These are phyloP conservation scores for zebrafish (Danio rerio) DNA, from an alignment of 2,113 vertebrate species.

Conservation along the genomic window GRCz12tu NC_133180.1:73583001-73583500, in stretches of 20 bases:
- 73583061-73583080: not conserved
- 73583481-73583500: no score
- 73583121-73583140: conserved; percentile 83
- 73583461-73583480: no score
- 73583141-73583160: conserved; percentile 88
- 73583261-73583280: conserved; percentile 86
- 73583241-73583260: conserved; percentile 40
- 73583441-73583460: no score
- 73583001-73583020: not conserved
- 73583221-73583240: conserved; percentile 43
- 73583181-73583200: conserved; percentile 85
- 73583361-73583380: no score
- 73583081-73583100: not conserved
- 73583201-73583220: conserved; percentile 59
- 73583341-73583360: not conserved
- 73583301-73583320: conserved; percentile 81
- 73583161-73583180: conserved; percentile 85
- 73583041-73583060: not conserved
- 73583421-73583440: no score
- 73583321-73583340: conserved; percentile 82
- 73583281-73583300: conserved; percentile 88
- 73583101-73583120: not conserved
- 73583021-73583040: not conserved
- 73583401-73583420: no score
- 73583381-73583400: no score